phyloP scores from a whole-genome alignment of 2,113 vertebrate genomes.

The Steatornis caripensis region DNA sequence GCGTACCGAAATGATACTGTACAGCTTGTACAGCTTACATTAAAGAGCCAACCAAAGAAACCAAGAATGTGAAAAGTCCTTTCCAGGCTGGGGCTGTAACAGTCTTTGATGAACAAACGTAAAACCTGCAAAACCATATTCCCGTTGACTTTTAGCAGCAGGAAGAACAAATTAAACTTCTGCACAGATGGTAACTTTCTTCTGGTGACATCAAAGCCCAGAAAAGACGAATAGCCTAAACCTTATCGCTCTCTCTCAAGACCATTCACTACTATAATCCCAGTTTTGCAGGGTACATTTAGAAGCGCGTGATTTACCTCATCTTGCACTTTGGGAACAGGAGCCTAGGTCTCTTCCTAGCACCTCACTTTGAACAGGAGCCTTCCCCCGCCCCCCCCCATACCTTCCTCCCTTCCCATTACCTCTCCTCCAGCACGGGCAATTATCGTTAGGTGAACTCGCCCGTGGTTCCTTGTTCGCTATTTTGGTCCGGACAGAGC shows the following conservation, averaged over 20 bases:
- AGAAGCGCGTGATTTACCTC: background rate
- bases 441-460: background rate
- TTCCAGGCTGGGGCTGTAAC: background rate
- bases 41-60: background rate
- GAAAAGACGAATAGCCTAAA: background rate
- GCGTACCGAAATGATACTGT: background rate
- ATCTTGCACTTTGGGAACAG: background rate
- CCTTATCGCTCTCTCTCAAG: fast-evolving
- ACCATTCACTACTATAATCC: background rate
- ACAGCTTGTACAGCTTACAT: background rate
- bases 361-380: background rate
- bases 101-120: background rate
- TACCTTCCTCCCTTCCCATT: background rate
- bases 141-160: background rate
- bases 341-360: background rate
- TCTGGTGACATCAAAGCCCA: background rate
- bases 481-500: background rate
- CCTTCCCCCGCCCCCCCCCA: no score
- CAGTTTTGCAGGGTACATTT: background rate
- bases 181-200: background rate
- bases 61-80: background rate
- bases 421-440: background rate
- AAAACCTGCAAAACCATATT: background rate
- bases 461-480: background rate
- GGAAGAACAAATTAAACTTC: background rate